Base-by-base conservation (phyloP, 1,140 invertebrate species). In the Latrodectus geometricus region DNA sequence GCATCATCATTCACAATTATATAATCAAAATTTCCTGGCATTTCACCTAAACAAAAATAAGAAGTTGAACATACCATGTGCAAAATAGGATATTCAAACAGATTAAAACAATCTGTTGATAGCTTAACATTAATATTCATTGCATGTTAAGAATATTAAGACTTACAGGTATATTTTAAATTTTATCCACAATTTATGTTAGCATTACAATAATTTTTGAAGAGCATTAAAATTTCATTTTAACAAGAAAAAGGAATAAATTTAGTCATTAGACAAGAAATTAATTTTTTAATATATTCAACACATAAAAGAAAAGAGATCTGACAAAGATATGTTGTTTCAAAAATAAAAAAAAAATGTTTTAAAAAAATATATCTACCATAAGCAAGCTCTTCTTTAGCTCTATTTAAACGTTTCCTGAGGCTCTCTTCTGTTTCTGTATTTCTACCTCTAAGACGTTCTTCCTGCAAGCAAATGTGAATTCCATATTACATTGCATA, bases 391-490 rank as follows among this genome's bases (percentile, higher is more conserved):
- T 99, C 97, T 88, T 93, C 91, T 88, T 92, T 90, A 0, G 97
- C 97, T 76, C 93, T 93, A 35, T 93, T 91, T 11, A 99, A 91
- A 88, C 97, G 93, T 88, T 94, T 94, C 82, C 93, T 90, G 7
- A 99, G 91, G 88, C 94, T 95, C 87, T 98, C 97, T 89, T 96
- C 95, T 20, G 95, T 96, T 92, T 99, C 98, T 8, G 97, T 98
- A 73, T 95, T 95, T 78, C 98, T 93, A 56, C 91, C 92, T 17
- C 93, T 91, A 20, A 99, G 92, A 76, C 98, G 93, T 85, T 94
- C 91, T 90, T 98, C 95, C 88, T 86, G 86, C 86, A 72, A 86
- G 72, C 77, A 73, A 70, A 85, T 75, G 73, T n/a, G 9, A n/a
- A 7, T 48, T 17, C 8, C 7, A 23, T 4, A 11, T 81, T 9